Base-by-base conservation (phyloP, 2,888 invertebrate genomes). In the Brachycybe producta region DNA sequence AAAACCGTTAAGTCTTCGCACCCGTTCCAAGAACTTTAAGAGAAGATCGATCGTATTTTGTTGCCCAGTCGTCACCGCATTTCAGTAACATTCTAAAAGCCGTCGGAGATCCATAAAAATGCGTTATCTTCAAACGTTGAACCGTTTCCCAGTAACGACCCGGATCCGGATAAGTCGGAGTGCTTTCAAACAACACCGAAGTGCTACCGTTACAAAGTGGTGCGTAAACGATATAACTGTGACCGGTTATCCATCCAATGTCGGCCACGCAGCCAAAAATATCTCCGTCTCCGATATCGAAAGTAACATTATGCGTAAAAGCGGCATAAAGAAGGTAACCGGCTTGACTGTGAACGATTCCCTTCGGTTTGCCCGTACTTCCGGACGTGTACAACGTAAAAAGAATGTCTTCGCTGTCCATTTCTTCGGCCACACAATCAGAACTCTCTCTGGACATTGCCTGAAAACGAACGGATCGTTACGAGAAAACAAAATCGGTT, bases 361-460 rank as follows among this genome's bases (percentile, higher is more conserved):
- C 73, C 59, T 73, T 73, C 2, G 73, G 73, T 55, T 68, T 66
- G 2, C 73, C 73, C 2, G 73, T 73, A 52, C 69, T 69, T 27
- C 73, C 73, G 2, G 70, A 71, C 2, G 73, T 73, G 59, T 73
- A 73, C 48, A 73, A 60, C 61, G 72, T 65, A 57, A 72, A 73
- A 41, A 73, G 60, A 2, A 64, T 63, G 58, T 73, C 71, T 54
- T 72, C 70, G 54, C 70, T 68, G 53, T 67, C 65, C 63, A 72
- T 62, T 24, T 58, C 58, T 35, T 62, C 67, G 3, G 70, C 66
- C 3, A 58, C 54, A 52, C 62, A 63, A 21, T 43, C 40, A 7
- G 19, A 27, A n/a, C 17, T 17, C 17, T 30, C 34, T 27, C 15
- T 26, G 5, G 7, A 15, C 44, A 44, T 30, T 11, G 28, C 44